phyloP scores from a whole-genome alignment of 1,140 invertebrate genomes.

The Maconellicoccus hirsutus region DNA sequence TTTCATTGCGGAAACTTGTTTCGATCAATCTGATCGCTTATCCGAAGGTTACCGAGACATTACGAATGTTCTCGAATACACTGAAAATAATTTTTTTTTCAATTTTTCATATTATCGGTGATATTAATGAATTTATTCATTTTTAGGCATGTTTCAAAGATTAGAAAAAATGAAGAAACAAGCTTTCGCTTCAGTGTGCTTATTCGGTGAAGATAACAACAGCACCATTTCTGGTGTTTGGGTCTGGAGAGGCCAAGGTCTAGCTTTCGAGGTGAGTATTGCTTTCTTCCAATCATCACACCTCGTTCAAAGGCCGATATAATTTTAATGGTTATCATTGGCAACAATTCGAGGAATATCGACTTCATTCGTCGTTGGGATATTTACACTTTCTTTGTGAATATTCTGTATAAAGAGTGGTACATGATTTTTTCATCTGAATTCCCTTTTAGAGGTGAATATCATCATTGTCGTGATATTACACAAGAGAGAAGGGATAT shows the following conservation, averaged over 20 bases:
- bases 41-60: too few relatives aligned
- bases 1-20: too few relatives aligned
- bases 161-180: conserved; percentile 96
- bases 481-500: conserved; percentile 11
- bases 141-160: conserved; percentile 86
- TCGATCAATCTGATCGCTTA: too few relatives aligned
- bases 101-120: too few relatives aligned
- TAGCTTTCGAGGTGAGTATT: conserved; percentile 69
- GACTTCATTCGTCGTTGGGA: background rate
- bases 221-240: conserved; percentile 91
- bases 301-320: background rate
- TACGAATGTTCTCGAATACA: too few relatives aligned
- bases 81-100: too few relatives aligned
- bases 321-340: background rate
- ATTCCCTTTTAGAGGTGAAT: background rate
- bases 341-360: background rate
- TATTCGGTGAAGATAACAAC: conserved; percentile 88
- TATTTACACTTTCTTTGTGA: too few relatives aligned
- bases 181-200: conserved; percentile 82
- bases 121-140: conserved; percentile 16
- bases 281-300: conserved; percentile 5
- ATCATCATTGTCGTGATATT: background rate
- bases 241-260: conserved; percentile 90
- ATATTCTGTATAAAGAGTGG: too few relatives aligned
- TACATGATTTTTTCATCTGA: background rate